Base-by-base conservation (phyloP, 2,888 invertebrate species). In the Brenthis ino region DNA sequence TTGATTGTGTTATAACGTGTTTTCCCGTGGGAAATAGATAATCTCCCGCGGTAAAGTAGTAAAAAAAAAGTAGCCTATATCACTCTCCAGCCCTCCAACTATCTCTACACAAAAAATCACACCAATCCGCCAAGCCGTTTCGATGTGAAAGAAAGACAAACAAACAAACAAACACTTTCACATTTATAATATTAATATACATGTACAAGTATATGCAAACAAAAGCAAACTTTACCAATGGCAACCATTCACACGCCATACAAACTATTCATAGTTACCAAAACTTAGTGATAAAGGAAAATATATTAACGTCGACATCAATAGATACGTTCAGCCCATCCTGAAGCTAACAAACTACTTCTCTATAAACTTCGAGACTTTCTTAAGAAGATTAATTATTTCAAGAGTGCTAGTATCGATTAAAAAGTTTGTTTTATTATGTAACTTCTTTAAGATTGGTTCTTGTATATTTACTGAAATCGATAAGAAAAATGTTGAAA, bases 351-450 rank as follows among this genome's bases (percentile, higher is more conserved):
- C 65, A 48, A 70, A 73, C 72, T 72, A 70, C 70, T 72, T 20
- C 2, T 11, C 63, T 54, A 70, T 69, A 64, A 66, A 75, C 63
- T 72, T 72, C 20, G 70, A 71, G 64, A 69, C 57, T 65, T 70
- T 68, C 67, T 70, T 69, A 71, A 72, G 74, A 73, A 76, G 76
- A 78, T 77, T 77, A 78, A 79, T 78, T 79, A 76, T 76, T 77
- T 74, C 71, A 60, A 20, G 71, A 72, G 69, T 69, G 71, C 60
- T 68, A 71, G 72, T 72, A 76, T 74, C 74, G 74, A 75, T 77
- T 72, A 71, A 74, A 71, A 76, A 77, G 68, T 75, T 78, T 72
- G 57, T 73, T 71, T 72, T 72, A 74, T 77, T 68, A 70, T 68
- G 33, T 54, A 61, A 67, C 57, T 68, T 71, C 72, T 69, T 75